Base-by-base conservation (phyloP, 2,888 invertebrate genomes). In the Orthosia incerta region DNA sequence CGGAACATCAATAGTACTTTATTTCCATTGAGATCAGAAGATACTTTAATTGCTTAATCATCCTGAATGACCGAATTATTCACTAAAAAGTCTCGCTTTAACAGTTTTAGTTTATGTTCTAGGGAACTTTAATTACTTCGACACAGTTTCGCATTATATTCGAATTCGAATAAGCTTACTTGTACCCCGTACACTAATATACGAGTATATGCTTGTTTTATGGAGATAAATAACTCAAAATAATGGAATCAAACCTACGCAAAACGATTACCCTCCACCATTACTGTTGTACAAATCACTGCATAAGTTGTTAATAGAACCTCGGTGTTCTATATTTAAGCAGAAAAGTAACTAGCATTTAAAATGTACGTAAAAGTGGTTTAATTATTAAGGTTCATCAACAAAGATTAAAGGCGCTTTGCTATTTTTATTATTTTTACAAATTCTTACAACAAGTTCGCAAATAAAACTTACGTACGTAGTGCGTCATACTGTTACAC, bases 11-110 rank as follows among this genome's bases (percentile, higher is more conserved):
- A 57, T 45, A 31, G 56, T 64, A 60, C 63, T 50, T 71, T 71
- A 59, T 76, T 76, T 76, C 57, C 48, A 55, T 72, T 68, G 50
- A n/a, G 16, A 45, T 26, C 20, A 39, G 23, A 39, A 39, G 39
- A 39, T 64, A 63, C 12, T 55, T 55, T 61, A 57, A 68, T 62
- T 72, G 68, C 61, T 68, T 68, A 72, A 68, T 66, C 65, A 65
- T 50, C 46, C 63, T 48, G 50, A 70, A 80, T 63, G 20, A 31
- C 12, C 55, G 11, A 55, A 70, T 71, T 63, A 63, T 66, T 66
- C 39, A 39, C 4, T 45, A 15, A 16, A 74, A 31, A 60, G 60
- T 46, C 53, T 57, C 57, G 13, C 55, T 16, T 53, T 68, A 60
- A 51, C 57, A 31, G 26, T 56, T 50, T 31, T 60, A 48, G 23